Conservation (phyloP, 2,797 vertebrate species). For the Chloroceryle inda region DNA sequence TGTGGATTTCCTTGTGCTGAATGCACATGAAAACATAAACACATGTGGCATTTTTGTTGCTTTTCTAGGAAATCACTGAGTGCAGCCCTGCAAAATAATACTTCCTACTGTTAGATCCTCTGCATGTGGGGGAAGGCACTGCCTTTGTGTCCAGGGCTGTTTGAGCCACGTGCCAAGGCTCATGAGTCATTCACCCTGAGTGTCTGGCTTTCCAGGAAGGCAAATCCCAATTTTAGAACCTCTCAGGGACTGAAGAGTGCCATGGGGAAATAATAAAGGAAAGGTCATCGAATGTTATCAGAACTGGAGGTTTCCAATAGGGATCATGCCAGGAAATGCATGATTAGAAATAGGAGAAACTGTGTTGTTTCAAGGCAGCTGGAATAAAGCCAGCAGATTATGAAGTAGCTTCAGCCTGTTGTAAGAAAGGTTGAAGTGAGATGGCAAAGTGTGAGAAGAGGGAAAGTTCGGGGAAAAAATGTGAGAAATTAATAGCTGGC, state of each 20-base stretch:
- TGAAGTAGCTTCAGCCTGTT: conserved; percentile 11
- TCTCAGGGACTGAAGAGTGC: background rate
- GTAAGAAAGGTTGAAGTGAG: background rate
- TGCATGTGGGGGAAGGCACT: background rate
- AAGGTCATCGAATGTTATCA: conserved; percentile 45
- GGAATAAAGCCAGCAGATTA: conserved; percentile 8
- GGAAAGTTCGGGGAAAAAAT: background rate
- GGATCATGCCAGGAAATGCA: conserved; percentile 23
- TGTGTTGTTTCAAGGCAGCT: conserved; percentile 19
- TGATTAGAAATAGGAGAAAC: conserved; percentile 26
- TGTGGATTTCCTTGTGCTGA: conserved; percentile 72
- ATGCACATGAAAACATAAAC: conserved; percentile 70
- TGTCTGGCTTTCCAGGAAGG: conserved; percentile 71
- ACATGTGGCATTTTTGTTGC: conserved; percentile 68
- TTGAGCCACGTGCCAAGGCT: conserved; percentile 34
- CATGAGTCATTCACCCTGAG: conserved; percentile 44
- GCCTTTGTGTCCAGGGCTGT: conserved; percentile 45
- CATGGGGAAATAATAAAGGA: conserved; percentile 55
- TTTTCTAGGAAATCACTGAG: conserved; percentile 74
- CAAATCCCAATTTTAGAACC: conserved; percentile 62
- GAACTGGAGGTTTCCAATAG: conserved; percentile 31
- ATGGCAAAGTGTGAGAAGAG: background rate
- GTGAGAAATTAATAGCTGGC: background rate
- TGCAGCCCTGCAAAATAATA: conserved; percentile 62
- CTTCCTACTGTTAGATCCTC: conserved; percentile 64